Percentiles rank a stretch among this genome's conserved stretches.
Evolutionary conservation across 2,113 vertebrate genomes (phyloP).

Genomic region (Psittacula cyanocephala): DNA sequence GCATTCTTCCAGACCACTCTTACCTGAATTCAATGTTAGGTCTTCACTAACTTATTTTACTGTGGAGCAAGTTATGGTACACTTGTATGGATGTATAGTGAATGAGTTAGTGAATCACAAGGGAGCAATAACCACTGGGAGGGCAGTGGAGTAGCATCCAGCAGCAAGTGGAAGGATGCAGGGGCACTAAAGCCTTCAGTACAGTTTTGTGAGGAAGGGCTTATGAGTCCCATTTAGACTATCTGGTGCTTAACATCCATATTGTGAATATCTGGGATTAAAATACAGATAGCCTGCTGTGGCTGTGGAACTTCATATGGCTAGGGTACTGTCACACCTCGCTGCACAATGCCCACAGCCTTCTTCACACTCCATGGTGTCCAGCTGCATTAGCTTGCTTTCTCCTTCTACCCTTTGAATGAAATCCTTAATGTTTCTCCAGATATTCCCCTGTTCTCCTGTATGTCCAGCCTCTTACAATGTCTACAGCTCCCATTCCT

Average conservation of each 20-base stretch:
- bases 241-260: not conserved
- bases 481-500: not conserved
- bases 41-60: not conserved
- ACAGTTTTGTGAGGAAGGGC: not conserved
- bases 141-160: not conserved
- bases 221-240: not conserved
- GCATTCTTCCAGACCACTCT: not conserved
- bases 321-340: not conserved
- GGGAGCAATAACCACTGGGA: not conserved
- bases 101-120: not conserved
- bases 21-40: not conserved
- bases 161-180: not conserved
- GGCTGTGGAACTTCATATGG: not conserved
- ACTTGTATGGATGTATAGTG: fast-evolving
- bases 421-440: not conserved
- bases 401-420: not conserved
- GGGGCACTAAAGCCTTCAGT: not conserved
- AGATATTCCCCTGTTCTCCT: not conserved
- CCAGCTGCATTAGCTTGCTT: not conserved
- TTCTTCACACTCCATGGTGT: not conserved
- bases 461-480: not conserved
- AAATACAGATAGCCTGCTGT: not conserved
- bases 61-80: not conserved
- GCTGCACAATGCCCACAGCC: not conserved
- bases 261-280: not conserved